Base-by-base conservation (phyloP, 2,888 invertebrate species). In the Teleogryllus oceanicus region DNA sequence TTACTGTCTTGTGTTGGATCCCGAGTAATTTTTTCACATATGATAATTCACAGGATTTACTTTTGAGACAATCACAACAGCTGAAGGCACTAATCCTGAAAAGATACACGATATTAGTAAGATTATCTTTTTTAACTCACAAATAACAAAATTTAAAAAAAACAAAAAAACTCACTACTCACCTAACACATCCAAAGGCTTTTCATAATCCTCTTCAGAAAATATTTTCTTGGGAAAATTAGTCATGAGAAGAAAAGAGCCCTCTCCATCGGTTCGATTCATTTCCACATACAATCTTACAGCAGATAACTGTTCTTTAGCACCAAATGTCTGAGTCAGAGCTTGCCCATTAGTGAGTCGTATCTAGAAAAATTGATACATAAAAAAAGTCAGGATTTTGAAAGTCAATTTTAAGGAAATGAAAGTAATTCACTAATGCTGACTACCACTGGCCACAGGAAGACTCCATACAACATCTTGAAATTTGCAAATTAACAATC, bases 181-280 rank as follows among this genome's bases (percentile, higher is more conserved):
- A 50, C 96, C 96, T 88, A 98, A 89, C 83, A 92, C 89, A 83
- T 93, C 93, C 83, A 98, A 88, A 0, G 98, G 96, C 85, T 93
- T 94, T 81, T 95, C 94, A 87, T 95, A 97, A 86, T 98, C 98
- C 4, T 96, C 96, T 16, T 89, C 90, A 1, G 90, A 89, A 86
- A 97, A 98, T 79, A 96, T 91, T 88, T 94, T 96, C 85, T 92
- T 93, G 11, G 98, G 98, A 88, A 96, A 98, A 85, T 92, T 93
- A 3, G 96, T 97, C 94, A 98, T 96, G 83, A 98, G 88, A 80
- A 92, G 92, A 87, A 98, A 97, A 10, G 90, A 88, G 76, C 88
- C 90, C 0, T 89, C 88, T 13, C 90, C 90, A 84, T 94, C 93
- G 75, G 92, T 92, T 79, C 95, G 90, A 85, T 97, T 94, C 89